Evolutionary conservation across 1,140 invertebrate species (phyloP).

Genomic region (Cyphomyrmex costatus): DNA sequence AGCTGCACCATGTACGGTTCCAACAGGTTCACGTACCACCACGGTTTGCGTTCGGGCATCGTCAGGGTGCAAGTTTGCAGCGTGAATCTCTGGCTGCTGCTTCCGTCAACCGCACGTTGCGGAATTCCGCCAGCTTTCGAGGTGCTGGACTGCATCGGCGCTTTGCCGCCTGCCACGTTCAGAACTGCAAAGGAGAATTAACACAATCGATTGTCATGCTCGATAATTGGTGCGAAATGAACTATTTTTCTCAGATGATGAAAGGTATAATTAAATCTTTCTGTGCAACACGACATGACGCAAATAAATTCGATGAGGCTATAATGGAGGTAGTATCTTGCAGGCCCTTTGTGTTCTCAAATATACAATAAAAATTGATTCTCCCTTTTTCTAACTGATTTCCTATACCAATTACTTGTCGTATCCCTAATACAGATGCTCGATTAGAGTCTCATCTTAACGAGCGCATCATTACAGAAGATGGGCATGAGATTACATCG

Average conservation of each 20-base stretch:
- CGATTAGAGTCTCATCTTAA: constrained; percentile 4
- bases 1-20: constrained; percentile 98
- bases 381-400: background rate
- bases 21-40: constrained; percentile 98
- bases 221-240: background rate
- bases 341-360: background rate
- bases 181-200: constrained; percentile 89
- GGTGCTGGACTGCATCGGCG: constrained; percentile 97
- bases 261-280: background rate
- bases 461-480: background rate
- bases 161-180: constrained; percentile 98
- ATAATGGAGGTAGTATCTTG: background rate
- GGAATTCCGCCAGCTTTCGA: constrained; percentile 94
- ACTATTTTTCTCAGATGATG: background rate
- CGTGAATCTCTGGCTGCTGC: constrained; percentile 93
- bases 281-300: background rate
- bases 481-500: constrained; percentile 3
- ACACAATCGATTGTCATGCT: constrained; percentile 15
- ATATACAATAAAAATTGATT: background rate
- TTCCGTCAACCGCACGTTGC: constrained; percentile 96
- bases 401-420: background rate
- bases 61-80: constrained; percentile 95
- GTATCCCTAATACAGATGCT: background rate
- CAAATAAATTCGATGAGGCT: background rate
- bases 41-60: constrained; percentile 93